These are phyloP conservation scores for Serranus cabrilla DNA, from an alignment of 2,797 vertebrate genomes.

Conservation along the genomic window DNA sequence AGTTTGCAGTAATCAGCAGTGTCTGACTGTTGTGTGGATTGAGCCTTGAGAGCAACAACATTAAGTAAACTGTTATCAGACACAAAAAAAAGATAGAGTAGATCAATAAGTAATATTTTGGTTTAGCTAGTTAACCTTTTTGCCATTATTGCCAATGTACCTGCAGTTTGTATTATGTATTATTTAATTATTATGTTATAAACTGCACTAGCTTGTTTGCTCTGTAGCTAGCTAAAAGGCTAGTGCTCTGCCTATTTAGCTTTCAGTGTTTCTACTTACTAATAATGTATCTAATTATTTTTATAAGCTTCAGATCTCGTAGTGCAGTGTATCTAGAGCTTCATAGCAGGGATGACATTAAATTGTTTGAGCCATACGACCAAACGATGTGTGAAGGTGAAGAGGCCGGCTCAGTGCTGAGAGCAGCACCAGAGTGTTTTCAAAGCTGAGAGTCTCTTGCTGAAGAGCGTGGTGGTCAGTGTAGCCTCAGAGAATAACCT, in stretches of 20 bases:
- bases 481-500: conserved; percentile 22
- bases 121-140: no score
- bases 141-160: no score
- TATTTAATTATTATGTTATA: no score
- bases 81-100: no score
- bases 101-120: no score
- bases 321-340: neutral
- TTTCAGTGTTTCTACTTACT: neutral
- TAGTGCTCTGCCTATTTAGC: neutral
- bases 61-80: no score
- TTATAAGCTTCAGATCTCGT: neutral
- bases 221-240: neutral
- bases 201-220: neutral
- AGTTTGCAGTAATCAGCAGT: neutral
- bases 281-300: no score
- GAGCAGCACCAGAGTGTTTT: conserved; percentile 9
- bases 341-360: neutral
- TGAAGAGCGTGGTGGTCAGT: conserved; percentile 4
- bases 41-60: no score
- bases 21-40: no score
- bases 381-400: conserved; percentile 20
- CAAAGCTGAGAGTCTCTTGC: conserved; percentile 21
- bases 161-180: no score
- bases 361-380: conserved; percentile 1
- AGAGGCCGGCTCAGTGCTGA: neutral